Conservation (phyloP, 2,888 invertebrate species). For the Drosophila bunnanda region DNA sequence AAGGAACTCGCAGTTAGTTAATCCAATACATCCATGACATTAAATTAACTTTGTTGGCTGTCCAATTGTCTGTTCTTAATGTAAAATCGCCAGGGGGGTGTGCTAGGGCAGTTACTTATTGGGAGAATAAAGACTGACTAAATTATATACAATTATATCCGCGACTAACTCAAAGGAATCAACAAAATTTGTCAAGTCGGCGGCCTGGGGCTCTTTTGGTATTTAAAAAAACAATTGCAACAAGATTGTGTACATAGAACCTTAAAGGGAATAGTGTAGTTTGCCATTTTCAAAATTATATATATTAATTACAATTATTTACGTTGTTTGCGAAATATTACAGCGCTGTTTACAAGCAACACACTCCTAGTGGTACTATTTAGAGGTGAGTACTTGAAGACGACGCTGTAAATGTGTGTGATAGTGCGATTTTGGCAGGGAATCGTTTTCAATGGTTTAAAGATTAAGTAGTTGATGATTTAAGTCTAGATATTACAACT, state of each 20-base stretch:
- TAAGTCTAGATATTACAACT: slow-evolving; percentile 19
- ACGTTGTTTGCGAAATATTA: slow-evolving; percentile 14
- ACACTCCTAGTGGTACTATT: background rate
- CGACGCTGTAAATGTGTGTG: slow-evolving; percentile 19
- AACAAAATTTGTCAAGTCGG: slow-evolving; percentile 65
- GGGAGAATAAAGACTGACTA: slow-evolving; percentile 47
- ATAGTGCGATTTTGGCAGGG: slow-evolving; percentile 30
- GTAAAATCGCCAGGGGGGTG: slow-evolving; percentile 15
- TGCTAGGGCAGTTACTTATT: slow-evolving; percentile 33
- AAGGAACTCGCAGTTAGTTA: slow-evolving; percentile 4
- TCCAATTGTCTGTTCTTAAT: slow-evolving; percentile 18
- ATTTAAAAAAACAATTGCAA: slow-evolving; percentile 60
- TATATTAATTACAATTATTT: slow-evolving; percentile 14
- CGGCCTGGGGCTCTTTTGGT: slow-evolving; percentile 23
- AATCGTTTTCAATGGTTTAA: background rate
- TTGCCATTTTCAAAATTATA: background rate
- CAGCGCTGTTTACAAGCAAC: slow-evolving; percentile 19
- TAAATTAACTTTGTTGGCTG: slow-evolving; percentile 4
- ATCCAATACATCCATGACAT: background rate
- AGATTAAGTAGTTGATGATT: slow-evolving; percentile 5
- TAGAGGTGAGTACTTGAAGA: slow-evolving; percentile 5
- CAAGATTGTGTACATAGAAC: background rate
- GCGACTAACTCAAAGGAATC: slow-evolving; percentile 33
- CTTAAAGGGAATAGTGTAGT: slow-evolving; percentile 1
- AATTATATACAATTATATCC: slow-evolving; percentile 71